phyloP scores from a whole-genome alignment of 1,140 invertebrate species.

The Brachionus plicatilis region DNA sequence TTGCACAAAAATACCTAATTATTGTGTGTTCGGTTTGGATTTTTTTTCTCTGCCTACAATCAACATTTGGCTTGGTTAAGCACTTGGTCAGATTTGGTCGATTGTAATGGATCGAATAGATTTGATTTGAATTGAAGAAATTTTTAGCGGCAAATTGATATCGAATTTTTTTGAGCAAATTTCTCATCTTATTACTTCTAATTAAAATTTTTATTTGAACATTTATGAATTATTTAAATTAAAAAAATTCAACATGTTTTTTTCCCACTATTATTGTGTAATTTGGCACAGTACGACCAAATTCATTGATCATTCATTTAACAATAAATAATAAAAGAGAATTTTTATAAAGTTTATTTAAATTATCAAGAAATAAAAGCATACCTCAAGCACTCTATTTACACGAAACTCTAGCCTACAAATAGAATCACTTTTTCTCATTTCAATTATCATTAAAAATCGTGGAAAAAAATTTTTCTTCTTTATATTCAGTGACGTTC shows the following conservation, averaged over 20 bases:
- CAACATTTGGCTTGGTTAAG: background rate
- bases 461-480: too few relatives aligned
- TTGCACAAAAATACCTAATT: background rate
- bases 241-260: background rate
- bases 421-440: background rate
- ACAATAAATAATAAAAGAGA: background rate
- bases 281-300: constrained; percentile 15
- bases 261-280: background rate
- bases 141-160: background rate
- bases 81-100: background rate
- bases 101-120: background rate
- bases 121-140: background rate
- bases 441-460: too few relatives aligned
- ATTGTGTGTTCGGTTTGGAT: background rate
- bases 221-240: background rate
- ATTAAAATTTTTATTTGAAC: background rate
- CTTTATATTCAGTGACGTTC: too few relatives aligned
- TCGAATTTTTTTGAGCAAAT: background rate
- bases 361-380: background rate
- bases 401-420: background rate
- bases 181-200: background rate
- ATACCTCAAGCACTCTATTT: background rate
- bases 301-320: background rate
- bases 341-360: background rate
- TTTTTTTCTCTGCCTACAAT: background rate